Base-by-base conservation (phyloP, 1,140 invertebrate genomes). In the Drosophila neocordata region DNA sequence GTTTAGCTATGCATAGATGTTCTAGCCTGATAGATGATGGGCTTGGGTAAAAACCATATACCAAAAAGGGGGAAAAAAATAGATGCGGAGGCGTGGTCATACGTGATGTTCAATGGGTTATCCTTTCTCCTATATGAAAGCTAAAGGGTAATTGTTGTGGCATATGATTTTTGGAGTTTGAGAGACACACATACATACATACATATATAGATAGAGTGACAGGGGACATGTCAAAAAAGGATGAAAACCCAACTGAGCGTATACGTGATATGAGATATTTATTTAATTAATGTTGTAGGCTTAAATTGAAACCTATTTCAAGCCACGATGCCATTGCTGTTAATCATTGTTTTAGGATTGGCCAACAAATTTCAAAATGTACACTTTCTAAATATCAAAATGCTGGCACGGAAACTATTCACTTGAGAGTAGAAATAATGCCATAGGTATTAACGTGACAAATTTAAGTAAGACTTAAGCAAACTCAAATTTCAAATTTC, bases 1-100 rank as follows among this genome's bases (percentile, higher is more conserved):
- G 81, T 87, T 87, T 87, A 74, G 72, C 71, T 77, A 75, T 81
- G 63, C 80, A 87, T 74, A 69, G 72, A 83, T 72, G 63, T 73
- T 12, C 13, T n/a, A 57, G 9, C 48, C 65, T 27, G 69, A 72
- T 77, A 65, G 69, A 66, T 74, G 69, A 24, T 48, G 60, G 56
- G 20, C 27, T 31, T 6, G 4, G 27, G 4, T 1, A 31, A 31
- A 31, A 31, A 31, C 22, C 22, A 7, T 35, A 37, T 24, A 18
- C 22, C 41, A 31, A 31, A 31, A 7, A 31, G 27, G 27, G 27
- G 27, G 15, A 70, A 53, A 18, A 65, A 69, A 63, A 76, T 11
- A n/a, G n/a, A n/a, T 63, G 38, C 18, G 34, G n/a, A 20, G 73
- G 73, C 73, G 73, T 75, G 41, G 41, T 18, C 15, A 76, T 69